phyloP scores from a whole-genome alignment of 2,797 vertebrate species.

The Orientallactaga sibirica region DNA sequence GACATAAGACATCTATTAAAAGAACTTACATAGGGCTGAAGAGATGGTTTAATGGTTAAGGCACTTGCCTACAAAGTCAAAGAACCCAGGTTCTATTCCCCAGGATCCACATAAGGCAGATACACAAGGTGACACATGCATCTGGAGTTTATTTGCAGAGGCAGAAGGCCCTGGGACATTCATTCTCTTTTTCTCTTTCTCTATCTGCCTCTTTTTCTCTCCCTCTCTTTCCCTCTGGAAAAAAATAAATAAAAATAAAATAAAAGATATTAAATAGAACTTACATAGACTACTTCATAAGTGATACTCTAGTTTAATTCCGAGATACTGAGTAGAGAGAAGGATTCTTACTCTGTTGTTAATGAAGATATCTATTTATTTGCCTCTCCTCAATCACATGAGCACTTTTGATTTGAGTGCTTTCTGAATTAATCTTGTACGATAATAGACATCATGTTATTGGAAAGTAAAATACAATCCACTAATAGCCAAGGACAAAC shows the following conservation, averaged over 20 bases:
- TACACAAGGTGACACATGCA: too few species aligned
- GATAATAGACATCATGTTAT: neutral
- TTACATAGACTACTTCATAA: neutral
- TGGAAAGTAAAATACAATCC: slow-evolving; percentile 36
- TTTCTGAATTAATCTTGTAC: slow-evolving; percentile 36
- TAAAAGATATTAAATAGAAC: too few species aligned
- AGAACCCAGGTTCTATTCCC: too few species aligned
- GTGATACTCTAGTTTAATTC: neutral
- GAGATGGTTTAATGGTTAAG: too few species aligned
- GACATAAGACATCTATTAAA: neutral
- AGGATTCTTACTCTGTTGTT: slow-evolving; percentile 32
- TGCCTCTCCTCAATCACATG: neutral
- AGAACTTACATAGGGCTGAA: neutral
- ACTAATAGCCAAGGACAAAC: slow-evolving; percentile 45
- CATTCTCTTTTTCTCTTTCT: too few species aligned
- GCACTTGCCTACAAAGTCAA: too few species aligned
- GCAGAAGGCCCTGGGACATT: too few species aligned
- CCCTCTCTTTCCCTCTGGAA: too few species aligned
- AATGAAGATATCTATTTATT: slow-evolving; percentile 37
- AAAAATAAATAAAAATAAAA: too few species aligned
- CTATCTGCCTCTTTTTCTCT: too few species aligned
- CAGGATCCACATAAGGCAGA: too few species aligned
- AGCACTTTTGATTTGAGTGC: neutral
- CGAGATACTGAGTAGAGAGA: neutral
- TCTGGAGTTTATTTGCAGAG: too few species aligned